These are phyloP conservation scores for Oscarella lobularis DNA, from an alignment of 37 sponge, comb jelly and placozoan species.

Conservation along the genomic window DNA sequence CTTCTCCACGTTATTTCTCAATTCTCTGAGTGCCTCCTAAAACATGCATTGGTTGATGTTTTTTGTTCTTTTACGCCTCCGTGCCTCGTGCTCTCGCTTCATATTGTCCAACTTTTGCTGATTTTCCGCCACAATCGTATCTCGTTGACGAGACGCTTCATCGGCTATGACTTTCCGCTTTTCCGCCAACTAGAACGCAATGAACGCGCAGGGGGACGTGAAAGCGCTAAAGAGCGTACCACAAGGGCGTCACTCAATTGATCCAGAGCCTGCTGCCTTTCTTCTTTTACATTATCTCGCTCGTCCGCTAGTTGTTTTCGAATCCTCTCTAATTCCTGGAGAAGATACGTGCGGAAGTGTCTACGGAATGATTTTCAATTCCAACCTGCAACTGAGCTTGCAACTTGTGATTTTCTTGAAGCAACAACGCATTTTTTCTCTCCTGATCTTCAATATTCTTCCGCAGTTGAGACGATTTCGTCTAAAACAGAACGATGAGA, in stretches of 20 bases:
- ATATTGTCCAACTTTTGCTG: neutral
- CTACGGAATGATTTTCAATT: too few species aligned
- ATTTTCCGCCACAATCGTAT: neutral
- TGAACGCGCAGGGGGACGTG: neutral
- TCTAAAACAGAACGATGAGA: neutral
- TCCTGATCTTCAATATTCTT: too few species aligned
- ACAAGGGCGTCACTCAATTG: conserved; percentile 4
- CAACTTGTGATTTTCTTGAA: too few species aligned
- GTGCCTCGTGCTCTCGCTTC: neutral
- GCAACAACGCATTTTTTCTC: too few species aligned
- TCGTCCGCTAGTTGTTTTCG: conserved; percentile 28
- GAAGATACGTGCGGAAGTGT: neutral
- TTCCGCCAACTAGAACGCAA: conserved; percentile 25
- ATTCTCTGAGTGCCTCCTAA: conserved; percentile 10
- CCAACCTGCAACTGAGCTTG: too few species aligned
- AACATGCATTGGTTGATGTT: neutral
- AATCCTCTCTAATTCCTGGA: conserved; percentile 17
- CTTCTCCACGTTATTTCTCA: neutral
- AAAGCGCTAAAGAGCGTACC: conserved; percentile 13
- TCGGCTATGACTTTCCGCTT: conserved; percentile 29
- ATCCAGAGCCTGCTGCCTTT: conserved; percentile 11
- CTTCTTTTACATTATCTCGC: conserved; percentile 22
- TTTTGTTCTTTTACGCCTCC: neutral
- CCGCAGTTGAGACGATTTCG: too few species aligned
- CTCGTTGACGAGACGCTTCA: conserved; percentile 24